Percentiles rank a stretch among this genome's conserved stretches.
Evolutionary conservation across 2,797 vertebrate genomes (phyloP).

Genomic region (Falco columbarius): DNA sequence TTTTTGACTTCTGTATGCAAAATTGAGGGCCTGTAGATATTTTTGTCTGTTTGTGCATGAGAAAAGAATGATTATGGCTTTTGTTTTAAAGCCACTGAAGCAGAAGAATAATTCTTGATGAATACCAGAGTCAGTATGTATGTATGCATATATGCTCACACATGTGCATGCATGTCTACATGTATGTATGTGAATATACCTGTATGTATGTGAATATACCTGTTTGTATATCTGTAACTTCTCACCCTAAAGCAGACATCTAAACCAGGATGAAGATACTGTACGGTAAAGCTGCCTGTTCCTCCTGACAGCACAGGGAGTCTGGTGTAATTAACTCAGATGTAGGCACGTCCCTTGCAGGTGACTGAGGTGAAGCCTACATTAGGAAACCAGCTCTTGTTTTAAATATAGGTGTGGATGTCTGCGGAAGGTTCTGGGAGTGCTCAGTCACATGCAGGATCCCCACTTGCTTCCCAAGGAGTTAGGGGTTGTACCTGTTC

Average conservation of each 20-base stretch:
- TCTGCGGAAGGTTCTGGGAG: not conserved
- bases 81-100: not conserved
- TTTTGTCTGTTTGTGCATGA: not conserved
- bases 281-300: not conserved
- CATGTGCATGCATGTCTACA: not conserved
- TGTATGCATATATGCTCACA: not conserved
- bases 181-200: not conserved
- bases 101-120: not conserved
- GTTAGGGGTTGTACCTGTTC: not conserved
- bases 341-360: not conserved
- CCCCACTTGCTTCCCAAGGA: not conserved
- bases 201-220: not conserved
- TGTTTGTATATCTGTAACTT: not conserved
- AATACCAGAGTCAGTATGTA: not conserved
- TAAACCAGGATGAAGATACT: not conserved
- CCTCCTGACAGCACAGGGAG: not conserved
- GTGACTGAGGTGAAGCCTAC: not conserved
- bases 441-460: not conserved
- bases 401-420: not conserved
- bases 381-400: not conserved
- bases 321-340: not conserved
- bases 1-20: not conserved
- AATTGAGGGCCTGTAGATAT: not conserved
- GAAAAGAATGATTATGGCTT: not conserved
- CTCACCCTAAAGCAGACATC: not conserved